Percentiles rank a stretch among this genome's conserved stretches.
These are phyloP conservation scores for Mythimna lalbum DNA, from an alignment of 2,888 invertebrate genomes.

Conservation along the genomic window DNA sequence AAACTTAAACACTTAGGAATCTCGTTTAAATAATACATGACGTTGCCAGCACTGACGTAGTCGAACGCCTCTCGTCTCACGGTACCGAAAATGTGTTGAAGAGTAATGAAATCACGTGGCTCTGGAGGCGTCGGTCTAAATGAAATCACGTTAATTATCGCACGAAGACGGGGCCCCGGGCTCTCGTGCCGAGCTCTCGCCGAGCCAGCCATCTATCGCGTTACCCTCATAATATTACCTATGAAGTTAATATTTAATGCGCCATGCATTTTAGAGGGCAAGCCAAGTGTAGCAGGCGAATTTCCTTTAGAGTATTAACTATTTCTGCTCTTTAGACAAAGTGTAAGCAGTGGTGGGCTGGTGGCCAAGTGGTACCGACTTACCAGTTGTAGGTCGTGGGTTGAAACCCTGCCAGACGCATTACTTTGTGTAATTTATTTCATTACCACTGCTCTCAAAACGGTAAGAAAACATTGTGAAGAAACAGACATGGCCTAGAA, in stretches of 20 bases:
- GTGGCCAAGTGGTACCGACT: too few species aligned
- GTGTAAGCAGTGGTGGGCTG: too few species aligned
- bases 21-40: slow-evolving; percentile 39
- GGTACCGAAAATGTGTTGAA: slow-evolving; percentile 77
- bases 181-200: slow-evolving; percentile 33
- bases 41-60: slow-evolving; percentile 17
- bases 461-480: too few species aligned
- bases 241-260: slow-evolving; percentile 43
- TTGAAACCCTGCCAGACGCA: too few species aligned
- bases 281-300: not conserved
- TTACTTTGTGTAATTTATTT: too few species aligned
- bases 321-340: too few species aligned
- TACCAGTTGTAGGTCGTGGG: too few species aligned
- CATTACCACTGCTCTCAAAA: too few species aligned
- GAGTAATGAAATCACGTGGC: slow-evolving; percentile 85
- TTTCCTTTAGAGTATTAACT: not conserved
- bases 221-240: slow-evolving; percentile 45
- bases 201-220: slow-evolving; percentile 41
- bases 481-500: too few species aligned
- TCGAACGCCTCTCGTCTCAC: slow-evolving; percentile 38
- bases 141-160: slow-evolving; percentile 85
- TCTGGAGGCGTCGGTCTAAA: slow-evolving; percentile 79
- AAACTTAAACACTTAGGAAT: slow-evolving; percentile 19
- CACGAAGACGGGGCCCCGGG: slow-evolving; percentile 69
- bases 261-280: slow-evolving; percentile 36